Conservation (phyloP, 2,113 vertebrate genomes). For the Clarias macrocephalus region DNA sequence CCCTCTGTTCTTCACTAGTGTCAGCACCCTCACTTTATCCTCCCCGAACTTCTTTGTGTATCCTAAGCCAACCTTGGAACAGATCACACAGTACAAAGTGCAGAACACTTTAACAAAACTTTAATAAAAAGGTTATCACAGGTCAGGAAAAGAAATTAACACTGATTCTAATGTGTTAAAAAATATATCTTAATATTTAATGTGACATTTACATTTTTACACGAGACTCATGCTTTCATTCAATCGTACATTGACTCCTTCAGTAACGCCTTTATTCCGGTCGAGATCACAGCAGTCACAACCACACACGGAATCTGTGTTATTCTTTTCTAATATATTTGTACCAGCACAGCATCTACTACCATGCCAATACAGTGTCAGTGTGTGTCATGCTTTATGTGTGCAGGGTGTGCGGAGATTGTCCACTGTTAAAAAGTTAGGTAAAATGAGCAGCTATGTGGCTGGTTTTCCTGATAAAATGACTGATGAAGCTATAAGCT, state of each 20-base stretch:
- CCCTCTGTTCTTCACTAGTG: conserved; percentile 85
- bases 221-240: too few species aligned
- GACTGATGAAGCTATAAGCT: neutral
- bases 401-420: neutral
- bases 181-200: neutral
- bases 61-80: conserved; percentile 80
- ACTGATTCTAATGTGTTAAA: neutral
- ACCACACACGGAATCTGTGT: neutral
- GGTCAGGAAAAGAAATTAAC: neutral
- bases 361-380: neutral
- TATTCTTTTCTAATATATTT: neutral
- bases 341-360: neutral
- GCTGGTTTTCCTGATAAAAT: neutral
- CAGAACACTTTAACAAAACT: neutral
- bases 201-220: too few species aligned
- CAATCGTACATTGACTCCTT: too few species aligned
- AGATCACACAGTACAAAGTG: neutral
- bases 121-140: neutral
- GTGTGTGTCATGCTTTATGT: neutral
- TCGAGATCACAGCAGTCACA: too few species aligned
- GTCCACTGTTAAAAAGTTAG: neutral
- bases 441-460: neutral
- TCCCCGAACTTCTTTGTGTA: conserved; percentile 84
- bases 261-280: too few species aligned
- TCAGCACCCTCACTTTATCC: conserved; percentile 89